Percentiles rank a stretch among this genome's conserved stretches.
These are phyloP conservation scores for Ptychobarbus kaznakovi DNA, from an alignment of 2,797 vertebrate species.

Conservation along the genomic window DNA sequence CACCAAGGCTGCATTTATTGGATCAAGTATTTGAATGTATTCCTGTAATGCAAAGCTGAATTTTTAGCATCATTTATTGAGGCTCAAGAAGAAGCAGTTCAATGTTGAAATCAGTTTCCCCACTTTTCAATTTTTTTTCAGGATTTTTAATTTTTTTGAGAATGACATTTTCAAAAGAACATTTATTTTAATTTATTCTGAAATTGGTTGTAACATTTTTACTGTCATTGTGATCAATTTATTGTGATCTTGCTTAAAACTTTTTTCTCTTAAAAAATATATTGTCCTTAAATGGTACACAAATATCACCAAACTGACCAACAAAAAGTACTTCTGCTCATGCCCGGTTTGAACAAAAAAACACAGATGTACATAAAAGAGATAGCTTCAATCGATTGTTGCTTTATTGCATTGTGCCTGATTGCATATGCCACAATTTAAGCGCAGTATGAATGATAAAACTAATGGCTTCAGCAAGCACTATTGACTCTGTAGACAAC, in stretches of 20 bases:
- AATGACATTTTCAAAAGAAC: neutral
- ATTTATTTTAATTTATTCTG: neutral
- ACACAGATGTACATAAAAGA: neutral
- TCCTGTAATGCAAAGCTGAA: neutral
- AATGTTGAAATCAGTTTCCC: too few species aligned
- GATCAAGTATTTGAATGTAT: neutral
- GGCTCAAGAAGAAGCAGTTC: too few species aligned
- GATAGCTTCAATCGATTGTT: neutral
- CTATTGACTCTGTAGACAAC: neutral
- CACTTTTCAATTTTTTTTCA: too few species aligned
- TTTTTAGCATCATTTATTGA: neutral
- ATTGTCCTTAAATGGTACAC: neutral
- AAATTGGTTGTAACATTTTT: neutral
- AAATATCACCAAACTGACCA: neutral
- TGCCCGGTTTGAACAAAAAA: neutral
- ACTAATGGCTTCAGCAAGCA: neutral
- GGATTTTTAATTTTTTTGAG: neutral
- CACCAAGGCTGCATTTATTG: neutral
- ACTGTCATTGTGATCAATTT: neutral
- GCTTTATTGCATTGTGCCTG: neutral
- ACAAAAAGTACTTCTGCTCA: neutral
- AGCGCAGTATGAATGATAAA: neutral
- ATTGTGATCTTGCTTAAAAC: neutral
- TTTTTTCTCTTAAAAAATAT: neutral
- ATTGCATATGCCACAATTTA: neutral